Base-by-base conservation (phyloP, 2,113 vertebrate genomes). In the Cheirogaleus medius region DNA sequence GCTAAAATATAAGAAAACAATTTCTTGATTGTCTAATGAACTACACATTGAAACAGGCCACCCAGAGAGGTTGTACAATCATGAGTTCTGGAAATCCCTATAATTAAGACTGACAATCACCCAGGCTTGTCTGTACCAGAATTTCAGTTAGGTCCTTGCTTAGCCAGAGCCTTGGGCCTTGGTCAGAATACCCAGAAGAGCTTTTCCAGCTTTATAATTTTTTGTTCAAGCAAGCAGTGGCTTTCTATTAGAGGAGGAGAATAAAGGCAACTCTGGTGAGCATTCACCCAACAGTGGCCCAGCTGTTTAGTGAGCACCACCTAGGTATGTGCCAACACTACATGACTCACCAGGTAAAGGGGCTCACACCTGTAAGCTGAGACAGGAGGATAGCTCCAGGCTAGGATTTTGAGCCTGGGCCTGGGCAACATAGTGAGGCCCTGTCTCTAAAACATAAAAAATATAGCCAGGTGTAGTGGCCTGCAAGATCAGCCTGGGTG, bases 201-300 rank as follows among this genome's bases (percentile, higher is more conserved):
- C 34, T 90, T 60, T 90, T 34, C 47, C 44, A 63, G 73, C 21
- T 89, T 85, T 64, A 23, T 20, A 81, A 93, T 84, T 91, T 56
- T 64, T 76, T 63, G 37, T 37, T 82, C 52, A 18, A 54, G 52
- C 29, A 74, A 56, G 32, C 12, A 66, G 15, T 52, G 12, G 7
- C 13, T 74, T 89, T 85, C 82, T 64, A 27, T 58, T 86, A 54
- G 7, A 94, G 74, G 17, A 21, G 44, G 32, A 82, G 93, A 86
- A 81, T 39, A 44, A 76, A 86, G 29, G 73, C 8, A 88, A 74
- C 2, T 77, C 29, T 71, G 54, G 44, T 34, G 1, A 83, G 58
- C 14, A 39, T 44, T 82, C 47, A 47, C 20, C 54, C 34, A 47
- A 42, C 6, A 18, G 52, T 18, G 52, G 52, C 52, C 52, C 8